Conservation (phyloP, 2,797 vertebrate species). For the Fistularia commersonii region DNA sequence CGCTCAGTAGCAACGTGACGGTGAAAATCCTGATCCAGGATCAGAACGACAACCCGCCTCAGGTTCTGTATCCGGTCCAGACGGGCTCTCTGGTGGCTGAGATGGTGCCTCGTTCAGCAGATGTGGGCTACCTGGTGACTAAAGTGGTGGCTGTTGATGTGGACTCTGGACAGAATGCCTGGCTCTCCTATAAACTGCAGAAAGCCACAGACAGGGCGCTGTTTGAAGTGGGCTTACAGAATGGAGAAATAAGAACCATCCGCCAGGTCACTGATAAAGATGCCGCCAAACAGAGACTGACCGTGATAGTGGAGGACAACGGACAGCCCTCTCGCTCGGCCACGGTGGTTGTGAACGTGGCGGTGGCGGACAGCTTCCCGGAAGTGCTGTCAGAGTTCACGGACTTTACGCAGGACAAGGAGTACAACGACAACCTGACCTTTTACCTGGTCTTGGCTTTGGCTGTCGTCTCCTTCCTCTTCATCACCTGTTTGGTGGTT, state of each 20-base stretch:
- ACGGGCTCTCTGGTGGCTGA: slow-evolving; percentile 77
- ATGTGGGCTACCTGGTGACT: slow-evolving; percentile 81
- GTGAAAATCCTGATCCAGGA: no score
- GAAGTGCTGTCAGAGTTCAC: no score
- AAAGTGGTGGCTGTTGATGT: slow-evolving; percentile 82
- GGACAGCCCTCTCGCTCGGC: slow-evolving; percentile 34
- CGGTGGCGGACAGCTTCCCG: slow-evolving; percentile 68
- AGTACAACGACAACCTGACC: no score
- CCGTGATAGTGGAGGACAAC: slow-evolving; percentile 71
- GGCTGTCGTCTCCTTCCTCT: no score
- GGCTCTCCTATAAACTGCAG: slow-evolving; percentile 78
- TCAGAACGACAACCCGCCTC: no score
- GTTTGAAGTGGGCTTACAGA: slow-evolving; percentile 67
- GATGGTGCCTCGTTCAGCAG: slow-evolving; percentile 75
- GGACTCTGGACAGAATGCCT: slow-evolving; percentile 80
- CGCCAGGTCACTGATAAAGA: no score
- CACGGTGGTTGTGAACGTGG: slow-evolving; percentile 44
- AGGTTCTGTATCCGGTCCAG: slow-evolving; percentile 67
- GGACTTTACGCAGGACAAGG: no score
- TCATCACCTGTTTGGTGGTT: no score
- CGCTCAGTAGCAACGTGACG: no score
- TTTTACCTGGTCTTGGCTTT: no score
- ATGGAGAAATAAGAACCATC: slow-evolving; percentile 63
- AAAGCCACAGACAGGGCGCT: slow-evolving; percentile 71
- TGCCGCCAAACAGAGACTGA: slow-evolving; percentile 65